Evolutionary conservation across 2,113 vertebrate genomes (phyloP).

Genomic region (Chlamydotis undulata): DNA sequence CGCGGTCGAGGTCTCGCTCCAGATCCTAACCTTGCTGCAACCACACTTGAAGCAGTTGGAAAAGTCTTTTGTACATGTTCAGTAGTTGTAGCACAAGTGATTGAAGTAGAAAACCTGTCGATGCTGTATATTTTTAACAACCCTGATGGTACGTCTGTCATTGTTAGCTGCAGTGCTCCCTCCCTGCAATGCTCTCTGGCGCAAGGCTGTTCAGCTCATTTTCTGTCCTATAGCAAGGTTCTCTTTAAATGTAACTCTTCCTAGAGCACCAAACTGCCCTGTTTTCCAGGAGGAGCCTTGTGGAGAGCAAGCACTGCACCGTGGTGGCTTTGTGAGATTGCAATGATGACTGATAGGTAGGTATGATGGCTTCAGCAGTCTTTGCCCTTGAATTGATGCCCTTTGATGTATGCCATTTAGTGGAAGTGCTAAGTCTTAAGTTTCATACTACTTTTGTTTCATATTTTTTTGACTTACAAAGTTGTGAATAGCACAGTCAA

Average conservation of each 20-base stretch:
- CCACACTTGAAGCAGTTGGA: conserved; percentile 39
- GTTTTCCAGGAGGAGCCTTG: conserved; percentile 51
- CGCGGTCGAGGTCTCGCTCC: conserved; percentile 80
- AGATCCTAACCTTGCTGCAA: conserved; percentile 77
- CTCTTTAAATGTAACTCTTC: conserved; percentile 25
- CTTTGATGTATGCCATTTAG: conserved; percentile 80
- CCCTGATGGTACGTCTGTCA: conserved; percentile 65
- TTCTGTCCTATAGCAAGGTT: background rate
- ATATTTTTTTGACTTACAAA: conserved; percentile 75
- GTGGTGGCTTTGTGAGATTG: conserved; percentile 39
- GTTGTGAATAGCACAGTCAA: conserved; percentile 80
- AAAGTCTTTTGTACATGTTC: conserved; percentile 79
- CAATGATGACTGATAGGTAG: conserved; percentile 74
- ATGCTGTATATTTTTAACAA: conserved; percentile 78
- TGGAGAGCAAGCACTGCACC: conserved; percentile 21
- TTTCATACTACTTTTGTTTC: conserved; percentile 77
- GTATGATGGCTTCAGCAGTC: conserved; percentile 65
- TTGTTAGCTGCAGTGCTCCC: conserved; percentile 60
- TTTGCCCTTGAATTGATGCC: conserved; percentile 70
- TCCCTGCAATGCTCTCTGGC: conserved; percentile 50
- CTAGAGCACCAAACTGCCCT: conserved; percentile 20
- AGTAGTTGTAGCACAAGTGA: conserved; percentile 81
- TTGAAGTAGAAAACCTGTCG: conserved; percentile 75
- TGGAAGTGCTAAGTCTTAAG: conserved; percentile 80
- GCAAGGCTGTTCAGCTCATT: conserved; percentile 52